phyloP scores from a whole-genome alignment of 2,113 vertebrate species.

The Hemiscyllium ocellatum region DNA sequence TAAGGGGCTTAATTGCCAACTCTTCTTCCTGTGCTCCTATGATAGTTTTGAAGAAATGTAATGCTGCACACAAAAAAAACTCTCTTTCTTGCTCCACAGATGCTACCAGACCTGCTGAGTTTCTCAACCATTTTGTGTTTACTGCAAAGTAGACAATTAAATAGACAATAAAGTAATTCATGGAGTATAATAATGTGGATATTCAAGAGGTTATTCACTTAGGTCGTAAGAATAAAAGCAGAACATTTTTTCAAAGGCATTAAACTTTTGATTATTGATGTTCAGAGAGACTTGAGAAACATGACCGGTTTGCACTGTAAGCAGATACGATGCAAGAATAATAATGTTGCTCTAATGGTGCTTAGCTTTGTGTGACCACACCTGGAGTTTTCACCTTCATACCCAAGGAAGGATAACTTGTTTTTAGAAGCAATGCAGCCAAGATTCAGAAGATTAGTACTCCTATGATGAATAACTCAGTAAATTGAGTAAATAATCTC shows the following conservation, averaged over 20 bases:
- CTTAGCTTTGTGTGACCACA: background rate
- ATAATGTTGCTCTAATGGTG: background rate
- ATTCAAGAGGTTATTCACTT: background rate
- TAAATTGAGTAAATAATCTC: background rate
- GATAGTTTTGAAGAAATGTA: too few relatives aligned
- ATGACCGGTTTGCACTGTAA: background rate
- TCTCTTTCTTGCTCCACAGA: too few relatives aligned
- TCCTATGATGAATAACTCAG: background rate
- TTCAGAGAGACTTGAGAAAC: background rate
- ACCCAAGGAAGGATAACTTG: background rate
- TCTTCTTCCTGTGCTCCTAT: too few relatives aligned
- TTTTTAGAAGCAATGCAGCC: background rate
- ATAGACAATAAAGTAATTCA: background rate
- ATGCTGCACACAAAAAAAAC: too few relatives aligned
- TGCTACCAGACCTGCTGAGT: too few relatives aligned
- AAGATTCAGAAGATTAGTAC: background rate
- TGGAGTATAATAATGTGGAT: background rate
- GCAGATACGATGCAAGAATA: background rate
- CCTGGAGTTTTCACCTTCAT: background rate
- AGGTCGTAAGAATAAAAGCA: background rate
- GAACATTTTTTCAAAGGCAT: background rate
- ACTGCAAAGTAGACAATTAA: background rate
- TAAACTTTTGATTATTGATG: background rate
- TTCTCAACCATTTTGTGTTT: too few relatives aligned
- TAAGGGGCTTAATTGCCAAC: too few relatives aligned